Evolutionary conservation across 2,113 vertebrate species (phyloP), one percentile per base, ranked within the genome.

Genomic region (Trogon surrucura): DNA sequence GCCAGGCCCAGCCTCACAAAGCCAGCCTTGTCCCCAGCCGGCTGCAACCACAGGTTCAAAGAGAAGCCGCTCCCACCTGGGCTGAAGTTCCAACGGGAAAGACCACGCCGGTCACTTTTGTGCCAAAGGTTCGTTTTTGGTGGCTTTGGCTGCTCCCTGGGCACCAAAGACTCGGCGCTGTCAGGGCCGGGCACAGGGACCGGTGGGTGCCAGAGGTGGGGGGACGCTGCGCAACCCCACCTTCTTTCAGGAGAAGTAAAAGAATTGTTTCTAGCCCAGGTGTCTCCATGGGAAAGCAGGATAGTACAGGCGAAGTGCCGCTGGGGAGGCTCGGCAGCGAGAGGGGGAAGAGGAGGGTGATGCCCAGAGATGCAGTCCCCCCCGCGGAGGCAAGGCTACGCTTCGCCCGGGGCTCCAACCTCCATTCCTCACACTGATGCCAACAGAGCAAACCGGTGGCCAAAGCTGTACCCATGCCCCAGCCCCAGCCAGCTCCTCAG

Each of bases 301-400:
- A 61, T 16, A 58, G 45, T 27, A 44, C 32, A 51, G 56, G 45
- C 0, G 4, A 48, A 64, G 38, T 0, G 5, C 34, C 12, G 18
- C 22, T 36, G 48, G 32, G 26, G 38, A 56, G 50, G 62, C n/a
- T 73, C 3, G 8, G 48, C 26, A 62, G 41, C 0, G 23, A 21
- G n/a, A 60, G 29, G 51, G 62, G 21, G 47, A 88, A 25, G 30
- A 67, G 12, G 44, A 71, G 11, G 57, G 32, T 32, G 80, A 80
- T 29, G 32, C 0, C 0, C 53, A 75, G 38, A 61, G 65, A 78
- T 44, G 13, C 32, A 8, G 2, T 0, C 1, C 3, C 15, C 17
- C 44, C 29, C 0, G 0, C 1, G 2, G 41, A 71, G 26, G 26
- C 36, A 65, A 47, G 23, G 47, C 45, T 32, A 4, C 0, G 15